phyloP scores from a whole-genome alignment of 1,140 invertebrate genomes.

The Ostrea denselamellosa region DNA sequence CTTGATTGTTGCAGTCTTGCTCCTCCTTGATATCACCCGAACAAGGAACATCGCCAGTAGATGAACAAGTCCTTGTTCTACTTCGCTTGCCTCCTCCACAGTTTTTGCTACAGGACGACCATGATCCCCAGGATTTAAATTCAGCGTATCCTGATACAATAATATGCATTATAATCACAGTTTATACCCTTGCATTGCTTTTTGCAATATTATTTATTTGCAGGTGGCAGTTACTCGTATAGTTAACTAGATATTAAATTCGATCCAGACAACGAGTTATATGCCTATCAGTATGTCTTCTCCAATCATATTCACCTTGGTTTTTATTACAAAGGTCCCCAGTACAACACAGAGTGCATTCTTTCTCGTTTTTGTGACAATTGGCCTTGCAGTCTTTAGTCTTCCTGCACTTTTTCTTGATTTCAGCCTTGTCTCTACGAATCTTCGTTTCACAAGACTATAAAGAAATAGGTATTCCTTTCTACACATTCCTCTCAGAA shows the following conservation, averaged over 20 bases:
- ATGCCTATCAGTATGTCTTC: too few relatives aligned
- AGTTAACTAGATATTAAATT: too few relatives aligned
- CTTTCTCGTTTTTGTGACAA: background rate
- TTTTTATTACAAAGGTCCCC: constrained; percentile 6
- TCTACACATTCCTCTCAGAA: too few relatives aligned
- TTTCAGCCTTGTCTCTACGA: background rate
- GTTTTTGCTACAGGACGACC: background rate
- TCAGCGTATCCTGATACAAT: background rate
- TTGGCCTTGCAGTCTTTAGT: background rate
- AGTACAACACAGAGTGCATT: background rate
- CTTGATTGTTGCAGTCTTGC: background rate
- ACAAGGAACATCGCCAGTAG: background rate
- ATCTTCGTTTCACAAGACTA: background rate
- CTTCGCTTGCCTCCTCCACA: constrained; percentile 13
- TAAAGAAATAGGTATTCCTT: too few relatives aligned
- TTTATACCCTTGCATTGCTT: too few relatives aligned
- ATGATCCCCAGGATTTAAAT: background rate
- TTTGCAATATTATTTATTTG: too few relatives aligned
- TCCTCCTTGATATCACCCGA: background rate
- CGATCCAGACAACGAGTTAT: too few relatives aligned
- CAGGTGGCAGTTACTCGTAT: too few relatives aligned
- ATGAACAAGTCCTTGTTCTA: background rate
- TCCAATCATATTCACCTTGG: too few relatives aligned
- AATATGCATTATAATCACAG: too few relatives aligned
- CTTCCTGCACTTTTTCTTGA: background rate